These are phyloP conservation scores for Whitmania pigra DNA, from an alignment of 1,140 invertebrate genomes.

Conservation along the genomic window DNA sequence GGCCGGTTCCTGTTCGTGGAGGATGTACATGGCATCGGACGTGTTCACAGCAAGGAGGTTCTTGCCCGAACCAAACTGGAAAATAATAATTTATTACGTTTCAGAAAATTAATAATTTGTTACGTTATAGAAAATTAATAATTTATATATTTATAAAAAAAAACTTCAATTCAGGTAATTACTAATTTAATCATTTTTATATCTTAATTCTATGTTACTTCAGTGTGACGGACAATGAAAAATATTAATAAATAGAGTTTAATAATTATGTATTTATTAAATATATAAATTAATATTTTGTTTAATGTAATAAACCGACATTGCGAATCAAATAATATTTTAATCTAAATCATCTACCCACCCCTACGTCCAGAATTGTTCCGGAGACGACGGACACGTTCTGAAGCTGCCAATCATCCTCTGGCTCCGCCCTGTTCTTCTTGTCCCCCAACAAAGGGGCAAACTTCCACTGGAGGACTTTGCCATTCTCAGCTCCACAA, in stretches of 20 bases:
- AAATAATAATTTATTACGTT: slow-evolving; percentile 23
- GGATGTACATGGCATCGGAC: slow-evolving; percentile 66
- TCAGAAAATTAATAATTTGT: no score
- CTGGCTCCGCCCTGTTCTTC: slow-evolving; percentile 36
- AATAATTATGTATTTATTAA: no score
- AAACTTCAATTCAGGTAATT: neutral
- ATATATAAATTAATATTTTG: no score
- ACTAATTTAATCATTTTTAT: neutral
- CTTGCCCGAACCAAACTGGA: slow-evolving; percentile 40
- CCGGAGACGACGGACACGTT: slow-evolving; percentile 43
- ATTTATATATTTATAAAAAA: neutral
- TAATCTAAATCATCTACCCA: slow-evolving; percentile 21
- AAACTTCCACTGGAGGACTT: slow-evolving; percentile 73
- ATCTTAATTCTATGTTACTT: neutral
- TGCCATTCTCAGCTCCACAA: slow-evolving; percentile 78
- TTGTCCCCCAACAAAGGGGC: slow-evolving; percentile 27
- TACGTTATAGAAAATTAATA: no score
- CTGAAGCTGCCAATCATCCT: slow-evolving; percentile 45
- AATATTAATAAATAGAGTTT: no score
- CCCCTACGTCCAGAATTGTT: slow-evolving; percentile 41
- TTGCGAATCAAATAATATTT: no score
- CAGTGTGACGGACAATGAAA: no score
- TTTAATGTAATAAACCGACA: no score
- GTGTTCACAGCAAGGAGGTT: slow-evolving; percentile 67
- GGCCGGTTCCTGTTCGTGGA: slow-evolving; percentile 68